These are phyloP conservation scores for Notolepis coatsorum DNA, from an alignment of 2,797 vertebrate species.

Conservation along the genomic window DNA sequence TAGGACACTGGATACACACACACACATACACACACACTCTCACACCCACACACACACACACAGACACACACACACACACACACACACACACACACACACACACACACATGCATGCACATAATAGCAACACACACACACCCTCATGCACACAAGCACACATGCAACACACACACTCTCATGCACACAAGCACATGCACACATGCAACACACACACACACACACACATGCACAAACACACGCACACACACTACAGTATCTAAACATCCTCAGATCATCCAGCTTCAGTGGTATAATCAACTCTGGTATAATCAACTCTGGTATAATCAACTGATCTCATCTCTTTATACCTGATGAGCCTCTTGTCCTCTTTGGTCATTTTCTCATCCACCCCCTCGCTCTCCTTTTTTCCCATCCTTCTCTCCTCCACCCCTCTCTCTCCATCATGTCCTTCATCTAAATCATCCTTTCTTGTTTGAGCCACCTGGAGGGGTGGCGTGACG, in stretches of 20 bases:
- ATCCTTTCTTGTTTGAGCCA: conserved; percentile 63
- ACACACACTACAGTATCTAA: too few species aligned
- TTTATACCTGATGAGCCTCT: conserved; percentile 49
- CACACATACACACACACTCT: neutral
- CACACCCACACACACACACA: neutral
- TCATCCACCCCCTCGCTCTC: neutral
- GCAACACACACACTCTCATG: neutral
- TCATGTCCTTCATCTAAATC: conserved; percentile 58
- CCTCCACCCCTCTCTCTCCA: neutral
- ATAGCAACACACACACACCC: neutral
- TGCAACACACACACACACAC: neutral
- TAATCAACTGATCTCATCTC: conserved; percentile 60
- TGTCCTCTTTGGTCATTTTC: conserved; percentile 28
- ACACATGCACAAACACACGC: too few species aligned
- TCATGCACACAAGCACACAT: too few species aligned
- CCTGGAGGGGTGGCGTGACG: conserved; percentile 57
- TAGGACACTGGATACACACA: neutral
- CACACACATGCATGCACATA: neutral
- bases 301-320: conserved; percentile 55
- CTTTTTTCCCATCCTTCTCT: neutral
- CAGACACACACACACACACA: neutral
- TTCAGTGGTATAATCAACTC: conserved; percentile 57
- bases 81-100: neutral
- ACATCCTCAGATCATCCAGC: conserved; percentile 20
- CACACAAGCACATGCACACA: neutral